phyloP scores from a whole-genome alignment of 2,888 invertebrate genomes.

The Eilema sororculum region DNA sequence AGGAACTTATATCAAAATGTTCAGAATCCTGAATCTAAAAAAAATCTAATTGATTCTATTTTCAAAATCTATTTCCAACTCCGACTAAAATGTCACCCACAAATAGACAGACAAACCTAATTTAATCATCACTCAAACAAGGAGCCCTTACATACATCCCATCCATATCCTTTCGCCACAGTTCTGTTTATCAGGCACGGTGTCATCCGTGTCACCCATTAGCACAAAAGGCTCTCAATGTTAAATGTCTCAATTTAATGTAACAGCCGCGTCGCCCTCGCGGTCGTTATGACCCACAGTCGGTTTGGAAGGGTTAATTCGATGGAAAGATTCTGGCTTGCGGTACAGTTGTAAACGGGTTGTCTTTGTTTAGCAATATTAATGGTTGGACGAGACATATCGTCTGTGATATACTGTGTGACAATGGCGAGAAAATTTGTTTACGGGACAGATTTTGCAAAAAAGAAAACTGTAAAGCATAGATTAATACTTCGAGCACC shows the following conservation, averaged over 20 bases:
- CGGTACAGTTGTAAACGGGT: slow-evolving; percentile 64
- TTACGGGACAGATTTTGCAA: neutral
- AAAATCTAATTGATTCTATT: neutral
- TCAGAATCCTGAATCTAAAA: too few species aligned
- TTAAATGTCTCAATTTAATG: slow-evolving; percentile 79
- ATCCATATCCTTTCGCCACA: slow-evolving; percentile 42
- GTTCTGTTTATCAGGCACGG: slow-evolving; percentile 58
- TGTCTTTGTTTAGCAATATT: slow-evolving; percentile 59
- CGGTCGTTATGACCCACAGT: slow-evolving; percentile 68
- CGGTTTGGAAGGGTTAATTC: slow-evolving; percentile 80
- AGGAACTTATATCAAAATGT: too few species aligned
- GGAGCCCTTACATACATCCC: slow-evolving; percentile 8
- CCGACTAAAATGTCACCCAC: neutral
- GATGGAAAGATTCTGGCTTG: slow-evolving; percentile 75
- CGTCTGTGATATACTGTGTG: slow-evolving; percentile 40
- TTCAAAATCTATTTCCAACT: neutral
- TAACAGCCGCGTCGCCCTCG: slow-evolving; percentile 71
- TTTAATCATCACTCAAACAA: slow-evolving; percentile 10
- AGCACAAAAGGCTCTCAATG: slow-evolving; percentile 70
- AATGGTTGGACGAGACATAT: slow-evolving; percentile 50
- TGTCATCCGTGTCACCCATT: slow-evolving; percentile 65
- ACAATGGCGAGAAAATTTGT: slow-evolving; percentile 21
- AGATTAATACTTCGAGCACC: too few species aligned
- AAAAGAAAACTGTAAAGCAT: neutral
- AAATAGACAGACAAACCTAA: slow-evolving; percentile 3